Evolutionary conservation across 1,140 invertebrate species (phyloP), one percentile per base, ranked within the genome.

Genomic region (Saxidomus purpurata): DNA sequence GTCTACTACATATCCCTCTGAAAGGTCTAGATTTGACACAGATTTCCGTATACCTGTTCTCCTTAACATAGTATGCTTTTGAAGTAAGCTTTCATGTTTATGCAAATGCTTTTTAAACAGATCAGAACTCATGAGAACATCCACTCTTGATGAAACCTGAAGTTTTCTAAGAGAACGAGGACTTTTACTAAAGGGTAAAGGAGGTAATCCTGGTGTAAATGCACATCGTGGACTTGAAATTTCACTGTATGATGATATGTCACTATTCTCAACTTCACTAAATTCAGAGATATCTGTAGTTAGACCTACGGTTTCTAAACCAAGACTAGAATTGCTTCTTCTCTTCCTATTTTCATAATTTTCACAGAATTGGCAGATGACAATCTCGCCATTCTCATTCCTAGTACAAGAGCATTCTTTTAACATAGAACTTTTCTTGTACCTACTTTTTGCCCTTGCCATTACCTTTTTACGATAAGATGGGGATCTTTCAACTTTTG

Each of bases 91-190:
- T 36, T 79, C 86, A 55, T 88, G 86, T 52, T 88, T 88, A 17
- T 81, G 76, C 47, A 88, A 63, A 88, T 88, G 86, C 47, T 88
- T 88, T 55, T 49, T 80, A 79, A 88, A 88, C 43, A 88, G 40
- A 13, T 88, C 61, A n/a, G 86, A 80, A n/a, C 86, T 88, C 77
- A 88, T 80, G 22, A 88, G 59, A 9, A 88, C 43, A 88, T 88
- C 86, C 13, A 88, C 86, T 38, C 86, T 80, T 36, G 86, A 79
- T 8, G 86, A 88, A 49, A 88, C 77, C 34, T 88, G 86, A 2
- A 88, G 36, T 55, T 88, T 88, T 52, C 47, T 63, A 31, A 88
- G 43, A 25, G 76, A 59, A 15, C 77, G 76, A 25, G 86, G 86
- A 52, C 86, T 88, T 69, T 52, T 71, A 28, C 49, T 81, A 19